phyloP scores from a whole-genome alignment of 2,113 vertebrate species.

The Macquaria australasica region DNA sequence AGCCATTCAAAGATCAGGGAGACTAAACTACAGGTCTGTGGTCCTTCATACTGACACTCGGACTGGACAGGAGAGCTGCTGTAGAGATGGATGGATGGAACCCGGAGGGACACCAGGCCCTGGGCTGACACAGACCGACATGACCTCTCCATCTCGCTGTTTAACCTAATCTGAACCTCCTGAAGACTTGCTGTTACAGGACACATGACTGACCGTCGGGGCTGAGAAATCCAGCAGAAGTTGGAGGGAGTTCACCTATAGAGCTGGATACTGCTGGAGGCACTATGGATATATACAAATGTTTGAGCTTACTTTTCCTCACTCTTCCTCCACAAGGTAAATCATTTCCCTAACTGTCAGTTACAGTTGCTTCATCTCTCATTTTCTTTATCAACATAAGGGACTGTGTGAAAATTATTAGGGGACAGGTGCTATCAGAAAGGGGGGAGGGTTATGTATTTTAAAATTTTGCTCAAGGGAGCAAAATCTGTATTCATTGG shows the following conservation, averaged over 20 bases:
- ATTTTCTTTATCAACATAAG: neutral
- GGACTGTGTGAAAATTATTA: neutral
- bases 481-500: neutral
- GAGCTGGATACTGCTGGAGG: slow-evolving; percentile 11
- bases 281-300: slow-evolving; percentile 70
- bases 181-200: slow-evolving; percentile 1
- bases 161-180: slow-evolving; percentile 37
- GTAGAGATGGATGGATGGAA: slow-evolving; percentile 47
- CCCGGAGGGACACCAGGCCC: slow-evolving; percentile 13
- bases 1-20: slow-evolving; percentile 20
- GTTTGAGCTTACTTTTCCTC: slow-evolving; percentile 68
- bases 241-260: slow-evolving; percentile 43
- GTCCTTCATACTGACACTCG: slow-evolving; percentile 23
- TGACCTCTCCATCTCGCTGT: slow-evolving; percentile 50
- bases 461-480: neutral
- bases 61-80: slow-evolving; percentile 20
- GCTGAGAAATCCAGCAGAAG: slow-evolving; percentile 51
- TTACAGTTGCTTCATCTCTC: neutral
- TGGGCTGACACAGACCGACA: slow-evolving; percentile 31
- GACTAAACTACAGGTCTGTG: slow-evolving; percentile 27
- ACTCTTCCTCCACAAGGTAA: slow-evolving; percentile 72
- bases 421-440: neutral
- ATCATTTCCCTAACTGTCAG: neutral
- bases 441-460: neutral
- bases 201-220: slow-evolving; percentile 22